Percentiles rank a stretch among this genome's conserved stretches.
phyloP scores from a whole-genome alignment of 2,113 vertebrate species.

The Macroglossus sobrinus region DNA sequence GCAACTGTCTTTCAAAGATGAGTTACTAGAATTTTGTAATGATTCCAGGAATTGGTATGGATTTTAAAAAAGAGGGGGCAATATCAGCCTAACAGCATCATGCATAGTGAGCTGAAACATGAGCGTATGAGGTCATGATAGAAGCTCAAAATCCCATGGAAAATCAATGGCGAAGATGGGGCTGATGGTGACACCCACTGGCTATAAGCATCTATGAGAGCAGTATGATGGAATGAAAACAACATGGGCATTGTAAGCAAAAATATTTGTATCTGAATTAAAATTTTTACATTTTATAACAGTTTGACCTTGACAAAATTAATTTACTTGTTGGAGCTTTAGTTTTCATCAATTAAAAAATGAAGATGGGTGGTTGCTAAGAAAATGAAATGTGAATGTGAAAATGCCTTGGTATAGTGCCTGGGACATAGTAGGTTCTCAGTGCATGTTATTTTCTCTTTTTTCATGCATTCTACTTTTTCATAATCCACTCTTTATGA shows the following conservation, averaged over 20 bases:
- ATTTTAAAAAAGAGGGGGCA: background rate
- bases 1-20: background rate
- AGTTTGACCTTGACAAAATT: background rate
- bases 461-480: background rate
- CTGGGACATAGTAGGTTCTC: background rate
- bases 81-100: background rate
- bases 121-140: background rate
- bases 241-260: background rate
- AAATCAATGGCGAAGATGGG: background rate
- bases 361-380: background rate
- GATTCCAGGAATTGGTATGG: background rate
- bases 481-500: background rate
- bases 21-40: background rate
- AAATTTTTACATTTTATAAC: background rate
- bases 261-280: background rate
- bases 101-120: background rate
- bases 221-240: background rate
- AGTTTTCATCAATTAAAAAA: background rate
- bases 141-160: background rate
- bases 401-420: background rate
- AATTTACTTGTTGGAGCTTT: background rate
- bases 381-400: background rate
- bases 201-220: background rate
- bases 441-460: background rate
- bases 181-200: background rate